Percentiles rank a stretch among this genome's conserved stretches.
Evolutionary conservation across 2,888 invertebrate genomes (phyloP).

Genomic region (Harmothoe impar): DNA sequence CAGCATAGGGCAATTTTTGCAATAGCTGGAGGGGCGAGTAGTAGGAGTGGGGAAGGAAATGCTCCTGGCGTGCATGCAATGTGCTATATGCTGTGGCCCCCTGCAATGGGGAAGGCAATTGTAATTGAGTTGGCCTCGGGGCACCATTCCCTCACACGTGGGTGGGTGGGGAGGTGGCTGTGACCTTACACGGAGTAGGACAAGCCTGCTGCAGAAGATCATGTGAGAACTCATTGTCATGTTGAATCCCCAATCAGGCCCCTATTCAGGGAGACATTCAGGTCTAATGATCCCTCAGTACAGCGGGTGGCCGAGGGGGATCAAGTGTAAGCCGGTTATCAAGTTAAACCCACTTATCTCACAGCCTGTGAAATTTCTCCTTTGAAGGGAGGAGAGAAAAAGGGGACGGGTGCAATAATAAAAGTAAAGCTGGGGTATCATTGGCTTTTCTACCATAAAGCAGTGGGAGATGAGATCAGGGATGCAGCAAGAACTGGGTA

Average conservation of each 20-base stretch:
- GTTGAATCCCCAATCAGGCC: constrained; percentile 7
- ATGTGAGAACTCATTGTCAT: background rate
- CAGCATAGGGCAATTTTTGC: background rate
- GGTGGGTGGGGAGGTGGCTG: background rate
- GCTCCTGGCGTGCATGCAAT: background rate
- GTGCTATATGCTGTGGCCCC: background rate
- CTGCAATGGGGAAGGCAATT: background rate
- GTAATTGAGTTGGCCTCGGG: background rate
- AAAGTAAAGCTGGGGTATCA: too few relatives aligned
- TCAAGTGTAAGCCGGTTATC: constrained; percentile 18
- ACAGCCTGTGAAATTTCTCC: too few relatives aligned
- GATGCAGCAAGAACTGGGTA: too few relatives aligned
- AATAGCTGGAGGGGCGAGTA: background rate
- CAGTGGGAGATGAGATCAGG: too few relatives aligned
- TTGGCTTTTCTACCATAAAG: too few relatives aligned
- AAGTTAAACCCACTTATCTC: background rate
- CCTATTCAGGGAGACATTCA: background rate
- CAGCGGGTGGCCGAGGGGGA: background rate
- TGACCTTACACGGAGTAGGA: background rate
- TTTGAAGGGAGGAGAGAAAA: too few relatives aligned
- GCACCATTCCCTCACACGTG: background rate
- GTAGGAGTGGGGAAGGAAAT: background rate
- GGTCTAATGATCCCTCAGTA: background rate
- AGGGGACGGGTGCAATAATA: too few relatives aligned
- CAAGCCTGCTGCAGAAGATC: background rate